phyloP scores from a whole-genome alignment of 2,797 vertebrate species.

The Eulemur mongoz region DNA sequence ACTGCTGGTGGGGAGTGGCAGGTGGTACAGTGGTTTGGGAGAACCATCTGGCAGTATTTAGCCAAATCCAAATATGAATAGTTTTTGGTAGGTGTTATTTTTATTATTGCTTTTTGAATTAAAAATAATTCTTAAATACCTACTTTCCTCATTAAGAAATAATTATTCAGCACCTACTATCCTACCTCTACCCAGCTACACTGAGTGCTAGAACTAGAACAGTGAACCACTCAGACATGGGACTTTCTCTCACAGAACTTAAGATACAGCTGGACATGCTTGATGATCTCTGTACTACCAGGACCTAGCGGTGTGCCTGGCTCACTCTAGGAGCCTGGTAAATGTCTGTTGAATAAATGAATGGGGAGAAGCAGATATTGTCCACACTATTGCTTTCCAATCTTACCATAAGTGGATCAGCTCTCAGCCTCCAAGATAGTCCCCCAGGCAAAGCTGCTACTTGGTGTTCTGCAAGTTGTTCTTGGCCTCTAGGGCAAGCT shows the following conservation, averaged over 20 bases:
- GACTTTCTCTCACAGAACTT: not conserved
- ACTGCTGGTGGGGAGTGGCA: not conserved
- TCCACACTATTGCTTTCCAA: not conserved
- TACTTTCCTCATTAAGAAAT: slow-evolving; percentile 36
- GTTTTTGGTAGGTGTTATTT: not conserved
- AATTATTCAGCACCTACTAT: not conserved
- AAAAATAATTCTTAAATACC: not conserved
- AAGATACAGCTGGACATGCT: not conserved
- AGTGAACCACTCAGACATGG: not conserved
- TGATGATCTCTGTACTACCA: not conserved
- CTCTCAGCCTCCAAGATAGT: not conserved
- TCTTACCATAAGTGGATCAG: not conserved
- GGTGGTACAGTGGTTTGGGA: not conserved
- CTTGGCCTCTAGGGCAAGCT: not conserved
- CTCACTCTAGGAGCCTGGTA: not conserved
- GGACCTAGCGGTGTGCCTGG: not conserved
- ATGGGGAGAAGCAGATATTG: not conserved
- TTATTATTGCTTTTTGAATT: not conserved
- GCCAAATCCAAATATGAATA: not conserved
- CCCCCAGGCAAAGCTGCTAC: not conserved
- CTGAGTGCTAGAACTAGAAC: not conserved
- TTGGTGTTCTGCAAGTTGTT: not conserved
- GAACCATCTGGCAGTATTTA: not conserved
- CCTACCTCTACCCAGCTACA: not conserved
- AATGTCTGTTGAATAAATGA: slow-evolving; percentile 21